Conservation (phyloP, 2,113 vertebrate genomes). For the Pteropus alecto region DNA sequence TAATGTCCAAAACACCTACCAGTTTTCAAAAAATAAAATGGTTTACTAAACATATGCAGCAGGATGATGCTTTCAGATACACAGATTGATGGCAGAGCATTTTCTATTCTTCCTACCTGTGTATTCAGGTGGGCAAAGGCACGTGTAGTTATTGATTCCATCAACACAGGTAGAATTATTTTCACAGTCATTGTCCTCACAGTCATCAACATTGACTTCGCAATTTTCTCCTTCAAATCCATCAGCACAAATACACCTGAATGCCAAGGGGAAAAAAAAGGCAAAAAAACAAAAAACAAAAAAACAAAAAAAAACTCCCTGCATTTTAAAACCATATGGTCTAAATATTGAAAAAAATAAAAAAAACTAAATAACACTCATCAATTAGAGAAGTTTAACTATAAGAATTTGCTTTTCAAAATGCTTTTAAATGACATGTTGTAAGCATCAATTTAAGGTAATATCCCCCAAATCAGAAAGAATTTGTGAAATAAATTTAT, state of each 20-base stretch:
- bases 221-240: slow-evolving; percentile 97
- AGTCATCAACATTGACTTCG: slow-evolving; percentile 97
- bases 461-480: background rate
- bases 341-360: background rate
- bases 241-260: slow-evolving; percentile 95
- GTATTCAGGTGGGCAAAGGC: slow-evolving; percentile 96
- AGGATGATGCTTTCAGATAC: background rate
- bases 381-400: background rate
- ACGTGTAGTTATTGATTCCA: slow-evolving; percentile 99
- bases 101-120: slow-evolving; percentile 88
- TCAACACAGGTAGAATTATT: slow-evolving; percentile 98
- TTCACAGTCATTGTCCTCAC: slow-evolving; percentile 98
- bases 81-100: background rate
- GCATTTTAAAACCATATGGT: slow-evolving; percentile 2
- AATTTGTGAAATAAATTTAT: slow-evolving; percentile 10
- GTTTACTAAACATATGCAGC: background rate
- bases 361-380: background rate
- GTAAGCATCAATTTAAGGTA: slow-evolving; percentile 17
- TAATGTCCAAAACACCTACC: background rate
- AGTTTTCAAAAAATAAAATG: background rate
- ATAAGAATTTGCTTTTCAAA: background rate
- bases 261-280: background rate
- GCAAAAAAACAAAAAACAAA: background rate
- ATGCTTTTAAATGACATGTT: slow-evolving; percentile 15
- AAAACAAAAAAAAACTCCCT: background rate